A percentile compares a stretch with the other conserved stretches of the same genome.
Conservation (phyloP, 2,888 invertebrate genomes). For the Plebejus anna region DNA sequence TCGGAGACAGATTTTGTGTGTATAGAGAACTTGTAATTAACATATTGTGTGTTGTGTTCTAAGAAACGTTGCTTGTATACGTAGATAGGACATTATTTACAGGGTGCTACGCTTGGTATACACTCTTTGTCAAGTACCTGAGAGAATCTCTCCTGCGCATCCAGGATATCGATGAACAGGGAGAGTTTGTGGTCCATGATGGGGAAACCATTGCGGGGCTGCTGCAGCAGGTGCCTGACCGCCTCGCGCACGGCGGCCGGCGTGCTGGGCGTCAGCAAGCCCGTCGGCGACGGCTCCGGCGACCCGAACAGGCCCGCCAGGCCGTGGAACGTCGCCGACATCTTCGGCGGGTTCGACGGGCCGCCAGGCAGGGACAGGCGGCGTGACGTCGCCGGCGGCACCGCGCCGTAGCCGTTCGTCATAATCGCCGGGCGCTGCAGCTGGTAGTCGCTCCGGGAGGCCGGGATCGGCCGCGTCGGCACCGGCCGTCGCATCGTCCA, state of each 20-base stretch:
- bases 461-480: slow-evolving; percentile 65
- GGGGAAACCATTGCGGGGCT: slow-evolving; percentile 87
- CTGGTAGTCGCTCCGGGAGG: slow-evolving; percentile 82
- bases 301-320: slow-evolving; percentile 61
- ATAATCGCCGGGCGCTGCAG: slow-evolving; percentile 77
- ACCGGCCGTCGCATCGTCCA: slow-evolving; percentile 71
- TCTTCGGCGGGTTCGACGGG: slow-evolving; percentile 74
- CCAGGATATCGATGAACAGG: slow-evolving; percentile 89
- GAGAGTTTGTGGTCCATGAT: slow-evolving; percentile 88
- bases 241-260: slow-evolving; percentile 85
- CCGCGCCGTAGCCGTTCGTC: slow-evolving; percentile 73
- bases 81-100: too few species aligned
- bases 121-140: slow-evolving; percentile 76
- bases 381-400: slow-evolving; percentile 73
- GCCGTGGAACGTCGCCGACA: slow-evolving; percentile 83
- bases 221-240: slow-evolving; percentile 83
- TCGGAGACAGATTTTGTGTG: too few species aligned
- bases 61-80: too few species aligned
- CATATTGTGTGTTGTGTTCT: too few species aligned
- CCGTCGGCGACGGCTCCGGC: slow-evolving; percentile 50
- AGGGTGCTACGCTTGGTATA: too few species aligned
- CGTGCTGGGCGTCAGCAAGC: slow-evolving; percentile 74
- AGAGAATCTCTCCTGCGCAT: slow-evolving; percentile 89
- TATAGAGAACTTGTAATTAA: too few species aligned
- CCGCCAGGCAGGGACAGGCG: slow-evolving; percentile 78